Base-by-base conservation (phyloP, 2,113 vertebrate species). In the Podarcis raffonei region DNA sequence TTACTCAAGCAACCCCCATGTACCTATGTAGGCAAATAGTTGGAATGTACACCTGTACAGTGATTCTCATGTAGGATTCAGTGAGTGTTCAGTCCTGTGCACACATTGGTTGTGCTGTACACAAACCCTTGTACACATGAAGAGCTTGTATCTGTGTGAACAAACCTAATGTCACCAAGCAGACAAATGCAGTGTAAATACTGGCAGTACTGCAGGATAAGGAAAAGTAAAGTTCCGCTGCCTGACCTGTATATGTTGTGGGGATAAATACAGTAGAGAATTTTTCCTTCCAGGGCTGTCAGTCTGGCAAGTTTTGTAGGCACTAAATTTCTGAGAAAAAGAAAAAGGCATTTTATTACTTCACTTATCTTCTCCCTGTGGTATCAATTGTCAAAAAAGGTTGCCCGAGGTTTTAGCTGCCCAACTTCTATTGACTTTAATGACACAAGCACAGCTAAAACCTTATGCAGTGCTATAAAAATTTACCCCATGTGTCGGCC, bases 381-480 rank as follows among this genome's bases (percentile, higher is more conserved):
- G 53, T 81, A 94, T 84, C 94, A 93, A 93, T 90, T 91, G 84
- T 87, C 2, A 2, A 84, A 89, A 78, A 92, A 12, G 85, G 12
- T 89, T 93, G 91, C 37, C 53, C 82, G 90, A 85, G 66, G 66
- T 89, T 94, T 95, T 87, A 94, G 85, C 79, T 90, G 65, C 91
- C 89, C 65, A 62, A 32, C 48, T 86, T 94, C 85, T 92, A 93
- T 89, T 94, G 90, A 95, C 87, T 93, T 91, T 92, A 95, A 92
- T 92, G 92, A 91, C 65, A 93, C 88, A 95, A 92, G 4, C 30
- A 93, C 79, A 48, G 76, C 37, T 91, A 88, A 95, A 95, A 76
- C 53, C 8, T 42, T 89, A 84, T 71, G 84, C 13, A 89, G 59
- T 59, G 89, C 92, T 87, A 91, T 92, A 91, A 95, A 95, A 95